These are phyloP conservation scores for Lonchura striata DNA, from an alignment of 2,113 vertebrate species.

Conservation along the genomic window DNA sequence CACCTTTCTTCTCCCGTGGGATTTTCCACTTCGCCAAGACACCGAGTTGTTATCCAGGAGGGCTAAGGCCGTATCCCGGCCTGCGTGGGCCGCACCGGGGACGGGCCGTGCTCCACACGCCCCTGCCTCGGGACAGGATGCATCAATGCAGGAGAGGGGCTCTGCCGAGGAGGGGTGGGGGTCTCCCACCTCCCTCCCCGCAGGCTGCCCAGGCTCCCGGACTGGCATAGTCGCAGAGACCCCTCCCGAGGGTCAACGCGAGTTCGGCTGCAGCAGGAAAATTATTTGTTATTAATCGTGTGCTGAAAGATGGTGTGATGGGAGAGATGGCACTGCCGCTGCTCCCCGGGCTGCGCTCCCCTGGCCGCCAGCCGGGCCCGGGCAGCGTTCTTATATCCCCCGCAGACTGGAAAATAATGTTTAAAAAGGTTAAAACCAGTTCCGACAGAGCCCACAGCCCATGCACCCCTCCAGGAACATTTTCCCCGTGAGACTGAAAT, in stretches of 20 bases:
- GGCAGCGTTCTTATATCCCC: not conserved
- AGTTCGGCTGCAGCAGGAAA: not conserved
- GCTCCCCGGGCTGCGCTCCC: not conserved
- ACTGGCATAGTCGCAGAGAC: not conserved
- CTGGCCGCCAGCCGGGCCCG: not conserved
- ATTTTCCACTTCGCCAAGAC: not conserved
- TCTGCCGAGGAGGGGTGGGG: not conserved
- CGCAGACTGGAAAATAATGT: not conserved
- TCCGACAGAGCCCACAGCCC: not conserved
- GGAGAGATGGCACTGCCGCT: not conserved
- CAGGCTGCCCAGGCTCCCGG: not conserved
- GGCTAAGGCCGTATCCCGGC: not conserved
- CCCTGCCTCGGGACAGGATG: not conserved
- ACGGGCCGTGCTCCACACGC: not conserved
- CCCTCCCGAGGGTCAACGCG: not conserved
- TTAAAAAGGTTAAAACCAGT: fast-evolving
- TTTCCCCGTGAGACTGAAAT: not conserved
- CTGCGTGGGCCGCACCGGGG: not conserved
- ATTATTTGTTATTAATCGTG: not conserved
- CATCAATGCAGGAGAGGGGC: not conserved
- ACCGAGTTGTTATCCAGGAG: not conserved
- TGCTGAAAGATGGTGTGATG: not conserved
- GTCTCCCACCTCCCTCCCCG: not conserved
- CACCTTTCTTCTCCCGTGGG: not conserved
- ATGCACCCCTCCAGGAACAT: too few species aligned